phyloP scores from a whole-genome alignment of 2,888 invertebrate genomes.

The Cetonia aurata region DNA sequence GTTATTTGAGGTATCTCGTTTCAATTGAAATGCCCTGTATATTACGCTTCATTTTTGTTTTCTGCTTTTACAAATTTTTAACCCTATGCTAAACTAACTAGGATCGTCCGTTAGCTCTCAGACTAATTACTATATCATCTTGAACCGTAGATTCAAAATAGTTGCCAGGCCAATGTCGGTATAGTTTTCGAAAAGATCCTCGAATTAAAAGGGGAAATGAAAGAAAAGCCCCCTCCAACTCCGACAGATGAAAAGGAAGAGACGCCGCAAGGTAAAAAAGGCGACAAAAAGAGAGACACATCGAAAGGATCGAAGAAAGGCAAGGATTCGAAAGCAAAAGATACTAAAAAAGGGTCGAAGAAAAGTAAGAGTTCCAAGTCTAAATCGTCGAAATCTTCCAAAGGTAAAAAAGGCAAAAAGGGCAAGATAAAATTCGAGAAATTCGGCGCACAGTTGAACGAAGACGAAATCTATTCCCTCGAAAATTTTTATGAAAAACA shows the following conservation, averaged over 20 bases:
- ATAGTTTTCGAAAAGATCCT: slow-evolving; percentile 52
- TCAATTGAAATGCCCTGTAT: too few species aligned
- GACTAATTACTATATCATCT: not conserved
- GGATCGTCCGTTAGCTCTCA: too few species aligned
- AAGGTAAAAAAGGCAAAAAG: slow-evolving; percentile 26
- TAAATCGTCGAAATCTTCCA: slow-evolving; percentile 24
- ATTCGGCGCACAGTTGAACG: slow-evolving; percentile 49
- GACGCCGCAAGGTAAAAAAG: slow-evolving; percentile 29
- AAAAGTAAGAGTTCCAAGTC: not conserved
- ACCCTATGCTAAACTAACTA: too few species aligned
- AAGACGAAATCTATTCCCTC: slow-evolving; percentile 53
- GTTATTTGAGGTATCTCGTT: too few species aligned
- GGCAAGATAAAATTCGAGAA: slow-evolving; percentile 47
- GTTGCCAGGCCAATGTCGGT: slow-evolving; percentile 45
- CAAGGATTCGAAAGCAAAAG: too few species aligned
- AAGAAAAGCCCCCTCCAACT: slow-evolving; percentile 34
- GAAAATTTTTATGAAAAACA: slow-evolving; percentile 47
- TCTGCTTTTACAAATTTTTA: too few species aligned
- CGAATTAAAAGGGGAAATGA: slow-evolving; percentile 53
- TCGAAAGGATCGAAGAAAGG: too few species aligned
- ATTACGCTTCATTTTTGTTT: too few species aligned
- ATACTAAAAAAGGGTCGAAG: too few species aligned
- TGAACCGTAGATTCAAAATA: slow-evolving; percentile 50
- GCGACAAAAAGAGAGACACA: not conserved
- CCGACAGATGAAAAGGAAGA: slow-evolving; percentile 20